Base-by-base conservation (phyloP, 2,797 vertebrate species). In the Sitta carolinensis region DNA sequence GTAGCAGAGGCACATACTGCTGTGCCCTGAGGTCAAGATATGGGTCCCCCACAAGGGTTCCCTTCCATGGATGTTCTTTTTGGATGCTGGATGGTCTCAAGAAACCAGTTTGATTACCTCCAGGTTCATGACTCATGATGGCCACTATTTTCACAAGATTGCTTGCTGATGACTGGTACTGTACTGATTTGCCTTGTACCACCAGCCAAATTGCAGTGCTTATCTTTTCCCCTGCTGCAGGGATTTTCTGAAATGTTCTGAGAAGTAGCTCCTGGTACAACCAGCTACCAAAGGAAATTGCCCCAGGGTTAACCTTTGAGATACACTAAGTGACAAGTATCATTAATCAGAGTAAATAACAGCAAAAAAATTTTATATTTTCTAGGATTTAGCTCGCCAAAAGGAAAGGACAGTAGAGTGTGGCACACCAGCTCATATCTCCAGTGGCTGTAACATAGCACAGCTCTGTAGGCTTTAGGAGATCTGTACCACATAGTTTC, bases 341-440 rank as follows among this genome's bases (percentile, higher is more conserved):
- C 40, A 54, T 74, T 76, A 81, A 93, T 87, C 74, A 83, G 67
- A 87, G 64, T 47, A 94, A 94, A 95, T 80, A 82, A 94, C 45
- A 90, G 40, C 21, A 85, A 73, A 84, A 63, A 86, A 69, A 20
- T 3, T 3, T 7, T 0, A 7, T 89, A 57, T 90, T 96, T 86
- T 26, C 74, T 82, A 70, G 54, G 70, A 81, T 87, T 76, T 79
- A 45, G 23, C 34, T 54, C 42, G 54, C 45, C 48, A 19, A n/a
- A 81, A 93, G 32, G 52, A 66, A 76, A 72, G n/a, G 52, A 34
- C 16, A 3, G 36, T 29, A 23, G 34, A 36, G 4, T 34, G 11
- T n/a, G 50, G 30, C 51, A 20, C 38, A 16, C 48, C 12, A 55
- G 79, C n/a, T 86, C 51, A 17, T 43, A 32, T 62, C 59, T 81